A percentile compares a stretch with the other conserved stretches of the same genome.
Evolutionary conservation across 2,797 vertebrate genomes (phyloP).

Genomic region (Cercopithecus mitis): DNA sequence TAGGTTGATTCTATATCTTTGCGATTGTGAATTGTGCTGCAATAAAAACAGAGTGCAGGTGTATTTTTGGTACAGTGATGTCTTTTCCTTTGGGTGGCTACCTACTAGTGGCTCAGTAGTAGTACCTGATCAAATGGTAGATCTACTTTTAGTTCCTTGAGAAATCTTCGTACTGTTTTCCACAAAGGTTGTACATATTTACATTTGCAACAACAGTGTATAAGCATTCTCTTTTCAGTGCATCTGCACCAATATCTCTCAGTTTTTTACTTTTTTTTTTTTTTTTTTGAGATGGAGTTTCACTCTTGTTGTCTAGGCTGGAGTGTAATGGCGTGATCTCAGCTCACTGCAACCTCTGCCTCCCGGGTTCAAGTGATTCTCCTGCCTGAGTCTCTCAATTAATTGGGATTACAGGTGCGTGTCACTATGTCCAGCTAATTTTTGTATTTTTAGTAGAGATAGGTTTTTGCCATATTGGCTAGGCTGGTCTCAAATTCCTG

Average conservation of each 20-base stretch:
- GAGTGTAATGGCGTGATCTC: not conserved
- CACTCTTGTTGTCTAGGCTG: not conserved
- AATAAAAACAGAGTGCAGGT: not conserved
- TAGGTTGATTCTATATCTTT: not conserved
- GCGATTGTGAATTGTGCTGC: not conserved
- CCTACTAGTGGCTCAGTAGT: not conserved
- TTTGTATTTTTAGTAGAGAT: not conserved
- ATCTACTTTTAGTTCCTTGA: not conserved
- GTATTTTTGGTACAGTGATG: not conserved
- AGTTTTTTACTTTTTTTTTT: not conserved
- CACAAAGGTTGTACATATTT: not conserved
- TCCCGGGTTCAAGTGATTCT: not conserved
- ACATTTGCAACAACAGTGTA: not conserved
- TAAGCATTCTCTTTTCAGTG: not conserved
- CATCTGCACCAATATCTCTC: not conserved
- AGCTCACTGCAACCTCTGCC: not conserved
- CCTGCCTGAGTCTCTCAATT: not conserved
- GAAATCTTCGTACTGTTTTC: not conserved
- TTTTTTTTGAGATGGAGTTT: not conserved
- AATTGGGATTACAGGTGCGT: not conserved
- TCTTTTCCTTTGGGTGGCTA: not conserved
- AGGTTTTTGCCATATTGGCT: not conserved
- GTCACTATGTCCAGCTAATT: not conserved
- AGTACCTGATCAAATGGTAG: not conserved
- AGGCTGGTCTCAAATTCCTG: not conserved